Evolutionary conservation across 2,113 vertebrate species (phyloP), one percentile per base, ranked within the genome.

Genomic region (Pelvicachromis taeniatus): DNA sequence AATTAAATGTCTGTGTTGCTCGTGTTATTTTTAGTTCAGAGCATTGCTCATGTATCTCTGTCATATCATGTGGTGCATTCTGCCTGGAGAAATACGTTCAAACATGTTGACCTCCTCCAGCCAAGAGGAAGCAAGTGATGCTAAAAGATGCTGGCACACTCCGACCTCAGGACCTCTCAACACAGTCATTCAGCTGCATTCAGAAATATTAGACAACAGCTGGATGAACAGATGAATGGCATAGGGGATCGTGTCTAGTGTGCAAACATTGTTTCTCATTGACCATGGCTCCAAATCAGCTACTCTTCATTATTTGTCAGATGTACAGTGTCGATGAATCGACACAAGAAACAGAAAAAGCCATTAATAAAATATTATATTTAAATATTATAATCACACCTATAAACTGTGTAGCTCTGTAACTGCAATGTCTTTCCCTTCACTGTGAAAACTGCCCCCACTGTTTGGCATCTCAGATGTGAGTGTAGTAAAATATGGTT

Each of bases 81-180:
- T 42, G 89, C 88, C 83, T 12, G 7, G 33, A 84, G 84, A 84
- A 68, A 88, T 78, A 9, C 78, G 42, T 78, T 70, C 12, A 42
- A 83, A 55, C 79, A 85, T 73, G 87, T 45, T 86, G 91, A 91
- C 87, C 92, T 91, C 91, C 88, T 90, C 85, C 91, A 89, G 92
- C 88, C 92, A 89, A 17, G 80, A 87, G 90, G 88, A 93, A 93
- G 86, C 89, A 90, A 93, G 78, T 95, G 90, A 94, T 83, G 91
- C 90, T 95, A 82, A 93, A 61, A 53, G 68, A 91, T 83, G 85
- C 56, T 91, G 90, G 80, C 92, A 84, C 40, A 33, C 26, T 77
- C 52, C 63, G 78, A 68, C 88, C 83, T 70, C 53, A 4, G 55
- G 82, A 59, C n/a, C 42, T 56, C 78, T 40, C 23, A 19, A 21